Conservation (phyloP, 2,113 vertebrate species). For the Caracal caracal region DNA sequence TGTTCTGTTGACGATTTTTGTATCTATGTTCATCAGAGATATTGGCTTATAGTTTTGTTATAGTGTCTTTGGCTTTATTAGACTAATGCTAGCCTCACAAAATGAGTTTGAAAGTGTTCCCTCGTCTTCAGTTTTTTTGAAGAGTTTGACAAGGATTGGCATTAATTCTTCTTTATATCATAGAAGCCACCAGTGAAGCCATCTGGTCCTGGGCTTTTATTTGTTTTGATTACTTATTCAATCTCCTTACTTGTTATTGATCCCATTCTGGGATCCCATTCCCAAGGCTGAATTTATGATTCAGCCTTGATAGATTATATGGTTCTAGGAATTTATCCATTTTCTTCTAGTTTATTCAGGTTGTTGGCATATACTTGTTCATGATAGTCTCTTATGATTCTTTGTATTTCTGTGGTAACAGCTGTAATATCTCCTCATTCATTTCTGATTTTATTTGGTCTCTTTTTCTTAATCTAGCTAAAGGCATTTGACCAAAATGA, state of each 20-base stretch:
- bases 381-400: neutral
- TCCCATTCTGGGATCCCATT: neutral
- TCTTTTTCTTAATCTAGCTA: neutral
- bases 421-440: neutral
- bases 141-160: no score
- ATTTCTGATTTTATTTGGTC: neutral
- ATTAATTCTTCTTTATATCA: neutral
- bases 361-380: neutral
- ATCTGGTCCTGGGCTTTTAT: neutral
- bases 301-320: neutral
- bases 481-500: neutral
- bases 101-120: no score
- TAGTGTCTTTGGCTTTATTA: no score
- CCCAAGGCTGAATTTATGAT: neutral
- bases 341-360: neutral
- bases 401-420: neutral
- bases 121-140: no score
- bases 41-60: no score
- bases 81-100: no score
- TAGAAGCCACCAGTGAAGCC: neutral
- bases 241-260: neutral
- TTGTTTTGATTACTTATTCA: neutral
- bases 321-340: neutral
- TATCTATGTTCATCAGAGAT: neutral
- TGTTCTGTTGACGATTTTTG: slow-evolving; percentile 5